Evolutionary conservation across 2,888 invertebrate genomes (phyloP), one percentile per base, ranked within the genome.

Genomic region (Adelphocoris suturalis): DNA sequence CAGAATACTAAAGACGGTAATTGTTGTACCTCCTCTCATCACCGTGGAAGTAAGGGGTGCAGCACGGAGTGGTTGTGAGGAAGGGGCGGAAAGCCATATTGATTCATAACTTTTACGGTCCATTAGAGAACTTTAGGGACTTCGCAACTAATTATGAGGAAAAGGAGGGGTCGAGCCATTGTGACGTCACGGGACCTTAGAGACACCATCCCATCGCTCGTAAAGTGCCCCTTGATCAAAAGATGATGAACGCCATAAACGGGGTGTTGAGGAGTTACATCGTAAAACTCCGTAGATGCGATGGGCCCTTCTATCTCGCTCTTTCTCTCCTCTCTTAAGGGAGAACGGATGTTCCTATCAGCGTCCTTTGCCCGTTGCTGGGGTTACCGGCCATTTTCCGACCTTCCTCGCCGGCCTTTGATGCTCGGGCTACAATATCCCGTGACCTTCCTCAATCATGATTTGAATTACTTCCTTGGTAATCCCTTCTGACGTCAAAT

Each of bases 21-120:
- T 23, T 68, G 68, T 68, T 68, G 68, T 68, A 68, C 19, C 37
- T 68, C 19, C 12, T 68, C n/a, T 61, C 16, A 13, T 61, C 68
- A 68, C 0, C 68, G 5, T 23, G 1, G 68, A 27, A 23, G 68
- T 23, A 7, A 7, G 7, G 37, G 37, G 37, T 7, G 37, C 37
- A 37, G 37, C 37, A 0, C 68, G 52, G 52, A 37, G 37, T 3
- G 16, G 52, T 52, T 11, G 5, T 7, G 68, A 68, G 0, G 68
- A 23, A 23, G 7, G 68, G 13, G n/a, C 37, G 14, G 16, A 78
- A 80, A 80, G 48, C 37, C 48, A n/a, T 80, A 80, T 80, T 48
- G 80, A 80, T 46, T 80, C 80, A 47, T 80, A 48, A 48, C 80
- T 80, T 80, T 80, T 80, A 80, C 80, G 47, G 80, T 80, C 80